Percentiles rank a stretch among this genome's conserved stretches.
phyloP scores from a whole-genome alignment of 2,888 invertebrate genomes.

The Horisme vitalbata region DNA sequence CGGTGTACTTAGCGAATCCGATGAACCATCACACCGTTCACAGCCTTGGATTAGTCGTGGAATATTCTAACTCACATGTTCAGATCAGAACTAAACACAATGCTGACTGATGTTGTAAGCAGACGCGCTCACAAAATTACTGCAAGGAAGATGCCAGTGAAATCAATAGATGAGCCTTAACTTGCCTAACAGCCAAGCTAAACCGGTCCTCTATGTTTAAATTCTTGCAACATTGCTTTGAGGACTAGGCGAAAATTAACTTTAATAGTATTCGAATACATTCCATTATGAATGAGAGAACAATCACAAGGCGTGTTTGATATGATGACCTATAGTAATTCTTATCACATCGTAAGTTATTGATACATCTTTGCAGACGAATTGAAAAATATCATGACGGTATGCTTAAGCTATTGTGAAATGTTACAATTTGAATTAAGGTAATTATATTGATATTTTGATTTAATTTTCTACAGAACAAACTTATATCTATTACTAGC shows the following conservation, averaged over 20 bases:
- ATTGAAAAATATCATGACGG: too few relatives aligned
- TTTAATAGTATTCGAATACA: conserved; percentile 11
- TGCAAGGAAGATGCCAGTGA: conserved; percentile 33
- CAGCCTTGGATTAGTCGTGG: conserved; percentile 44
- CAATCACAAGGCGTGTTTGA: conserved; percentile 4
- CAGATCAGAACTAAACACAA: conserved; percentile 20
- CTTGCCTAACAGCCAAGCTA: conserved; percentile 40
- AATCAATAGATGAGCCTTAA: conserved; percentile 40
- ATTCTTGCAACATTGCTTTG: conserved; percentile 49
- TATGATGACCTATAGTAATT: conserved; percentile 13
- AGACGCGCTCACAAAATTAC: conserved; percentile 19
- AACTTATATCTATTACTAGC: too few relatives aligned
- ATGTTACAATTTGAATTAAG: too few relatives aligned
- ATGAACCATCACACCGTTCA: conserved; percentile 42
- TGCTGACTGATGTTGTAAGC: conserved; percentile 20
- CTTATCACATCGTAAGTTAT: conserved; percentile 50
- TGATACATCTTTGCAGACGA: too few relatives aligned
- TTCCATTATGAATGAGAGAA: conserved; percentile 7
- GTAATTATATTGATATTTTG: too few relatives aligned
- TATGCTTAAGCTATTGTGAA: too few relatives aligned
- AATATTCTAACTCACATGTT: conserved; percentile 37
- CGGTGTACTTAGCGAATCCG: conserved; percentile 49
- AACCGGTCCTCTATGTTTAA: conserved; percentile 53
- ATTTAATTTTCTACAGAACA: too few relatives aligned
- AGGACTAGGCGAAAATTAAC: conserved; percentile 24